Evolutionary conservation across 2,113 vertebrate species (phyloP).

Genomic region (Echinops telfairi): DNA sequence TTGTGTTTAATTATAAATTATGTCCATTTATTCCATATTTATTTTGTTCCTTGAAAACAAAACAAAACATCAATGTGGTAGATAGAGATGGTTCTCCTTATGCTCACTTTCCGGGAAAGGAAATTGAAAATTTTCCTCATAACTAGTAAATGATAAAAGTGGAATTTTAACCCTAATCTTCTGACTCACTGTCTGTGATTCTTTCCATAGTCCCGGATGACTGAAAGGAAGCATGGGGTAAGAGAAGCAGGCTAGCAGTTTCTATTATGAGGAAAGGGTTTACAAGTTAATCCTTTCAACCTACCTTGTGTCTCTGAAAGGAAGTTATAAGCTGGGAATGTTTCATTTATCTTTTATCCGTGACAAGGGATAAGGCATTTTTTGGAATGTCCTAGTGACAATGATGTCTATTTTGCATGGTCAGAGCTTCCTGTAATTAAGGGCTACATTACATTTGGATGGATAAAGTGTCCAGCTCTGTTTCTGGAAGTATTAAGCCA

Average conservation of each 20-base stretch:
- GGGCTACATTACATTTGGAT: constrained; percentile 58
- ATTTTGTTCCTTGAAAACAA: background rate
- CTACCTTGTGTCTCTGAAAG: constrained; percentile 62
- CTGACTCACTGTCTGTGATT: constrained; percentile 9
- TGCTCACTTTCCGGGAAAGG: constrained; percentile 19
- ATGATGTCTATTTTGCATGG: constrained; percentile 38
- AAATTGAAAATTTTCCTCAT: constrained; percentile 16
- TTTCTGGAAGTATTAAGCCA: constrained; percentile 50
- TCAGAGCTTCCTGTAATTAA: constrained; percentile 80
- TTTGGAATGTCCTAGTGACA: constrained; percentile 71
- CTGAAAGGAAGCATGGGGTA: background rate
- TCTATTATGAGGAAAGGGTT: constrained; percentile 27
- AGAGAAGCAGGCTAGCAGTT: constrained; percentile 30
- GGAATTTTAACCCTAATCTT: constrained; percentile 40
- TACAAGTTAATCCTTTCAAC: constrained; percentile 68
- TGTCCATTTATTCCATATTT: background rate
- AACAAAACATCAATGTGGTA: background rate
- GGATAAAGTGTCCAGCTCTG: constrained; percentile 41
- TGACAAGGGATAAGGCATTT: constrained; percentile 69
- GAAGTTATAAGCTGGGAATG: constrained; percentile 57
- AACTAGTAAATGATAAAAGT: constrained; percentile 14
- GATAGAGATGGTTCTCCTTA: background rate
- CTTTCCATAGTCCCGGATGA: background rate
- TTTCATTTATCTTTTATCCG: constrained; percentile 77
- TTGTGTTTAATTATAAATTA: constrained; percentile 35